A percentile compares a stretch with the other conserved stretches of the same genome.
phyloP scores from a whole-genome alignment of 2,888 invertebrate species.

The Proisotoma minuta region DNA sequence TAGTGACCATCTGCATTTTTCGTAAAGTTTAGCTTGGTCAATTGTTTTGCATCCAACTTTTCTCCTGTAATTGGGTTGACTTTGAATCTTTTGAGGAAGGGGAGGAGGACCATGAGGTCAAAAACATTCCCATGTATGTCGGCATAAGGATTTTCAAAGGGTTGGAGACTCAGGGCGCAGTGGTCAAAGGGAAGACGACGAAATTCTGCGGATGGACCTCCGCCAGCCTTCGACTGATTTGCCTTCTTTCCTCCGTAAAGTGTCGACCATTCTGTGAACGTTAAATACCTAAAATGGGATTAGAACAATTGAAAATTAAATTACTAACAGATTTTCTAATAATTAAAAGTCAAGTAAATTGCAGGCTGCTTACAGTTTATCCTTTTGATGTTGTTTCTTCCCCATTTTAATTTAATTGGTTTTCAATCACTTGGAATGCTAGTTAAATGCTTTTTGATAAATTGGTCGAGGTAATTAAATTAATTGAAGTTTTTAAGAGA shows the following conservation, averaged over 20 bases:
- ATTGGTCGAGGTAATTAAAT: too few relatives aligned
- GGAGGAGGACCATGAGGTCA: constrained; percentile 79
- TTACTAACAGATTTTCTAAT: background rate
- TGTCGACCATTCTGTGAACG: constrained; percentile 83
- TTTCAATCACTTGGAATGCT: too few relatives aligned
- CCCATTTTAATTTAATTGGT: constrained; percentile 76
- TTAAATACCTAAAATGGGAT: constrained; percentile 64
- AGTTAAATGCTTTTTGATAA: too few relatives aligned
- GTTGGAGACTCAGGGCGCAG: constrained; percentile 85
- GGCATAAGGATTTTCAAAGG: constrained; percentile 87
- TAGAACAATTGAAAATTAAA: constrained; percentile 5
- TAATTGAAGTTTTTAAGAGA: too few relatives aligned
- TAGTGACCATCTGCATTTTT: constrained; percentile 79
- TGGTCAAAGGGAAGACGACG: constrained; percentile 87
- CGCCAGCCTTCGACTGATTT: constrained; percentile 57
- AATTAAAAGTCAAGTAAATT: constrained; percentile 2
- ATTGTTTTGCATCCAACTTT: constrained; percentile 71
- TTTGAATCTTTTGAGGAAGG: constrained; percentile 84
- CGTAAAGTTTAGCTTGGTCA: constrained; percentile 80
- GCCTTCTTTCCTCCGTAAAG: constrained; percentile 81
- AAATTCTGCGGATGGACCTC: constrained; percentile 61
- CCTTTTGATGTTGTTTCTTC: constrained; percentile 88
- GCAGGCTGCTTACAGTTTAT: constrained; percentile 69
- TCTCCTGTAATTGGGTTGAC: constrained; percentile 87
- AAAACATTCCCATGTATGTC: constrained; percentile 87